These are phyloP conservation scores for Sebastes minor DNA, from an alignment of 2,797 vertebrate genomes.

Conservation along the genomic window DNA sequence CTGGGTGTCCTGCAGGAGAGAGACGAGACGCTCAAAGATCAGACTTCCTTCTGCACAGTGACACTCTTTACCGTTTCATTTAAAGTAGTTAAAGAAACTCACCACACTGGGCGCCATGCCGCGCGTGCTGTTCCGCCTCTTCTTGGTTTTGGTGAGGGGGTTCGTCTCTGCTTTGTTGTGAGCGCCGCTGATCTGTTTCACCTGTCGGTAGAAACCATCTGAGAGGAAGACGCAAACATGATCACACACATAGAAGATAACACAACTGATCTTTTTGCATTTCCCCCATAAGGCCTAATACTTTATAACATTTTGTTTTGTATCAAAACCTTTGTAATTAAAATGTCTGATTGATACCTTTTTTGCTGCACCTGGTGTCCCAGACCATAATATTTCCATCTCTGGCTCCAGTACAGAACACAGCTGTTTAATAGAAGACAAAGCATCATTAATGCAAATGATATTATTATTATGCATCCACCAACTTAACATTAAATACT, in stretches of 20 bases:
- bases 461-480: background rate
- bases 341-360: constrained; percentile 82
- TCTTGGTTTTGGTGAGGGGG: constrained; percentile 86
- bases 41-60: background rate
- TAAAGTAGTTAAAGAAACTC: constrained; percentile 46
- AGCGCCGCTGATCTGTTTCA: constrained; percentile 95
- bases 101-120: constrained; percentile 95
- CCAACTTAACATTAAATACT: background rate
- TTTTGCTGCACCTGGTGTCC: constrained; percentile 97
- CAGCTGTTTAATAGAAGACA: constrained; percentile 78
- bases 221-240: background rate
- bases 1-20: constrained; percentile 83
- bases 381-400: constrained; percentile 99
- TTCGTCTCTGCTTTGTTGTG: constrained; percentile 89
- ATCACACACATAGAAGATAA: background rate
- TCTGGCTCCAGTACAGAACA: constrained; percentile 95
- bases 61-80: background rate
- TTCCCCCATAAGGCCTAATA: too few species aligned
- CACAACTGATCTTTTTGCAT: background rate
- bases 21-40: background rate
- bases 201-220: constrained; percentile 96
- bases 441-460: background rate
- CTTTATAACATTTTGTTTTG: background rate
- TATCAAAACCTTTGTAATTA: background rate
- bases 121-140: constrained; percentile 80